Percentiles rank a stretch among this genome's conserved stretches.
Evolutionary conservation across 2,113 vertebrate species (phyloP).

Genomic region (Megaceryle maxima): DNA sequence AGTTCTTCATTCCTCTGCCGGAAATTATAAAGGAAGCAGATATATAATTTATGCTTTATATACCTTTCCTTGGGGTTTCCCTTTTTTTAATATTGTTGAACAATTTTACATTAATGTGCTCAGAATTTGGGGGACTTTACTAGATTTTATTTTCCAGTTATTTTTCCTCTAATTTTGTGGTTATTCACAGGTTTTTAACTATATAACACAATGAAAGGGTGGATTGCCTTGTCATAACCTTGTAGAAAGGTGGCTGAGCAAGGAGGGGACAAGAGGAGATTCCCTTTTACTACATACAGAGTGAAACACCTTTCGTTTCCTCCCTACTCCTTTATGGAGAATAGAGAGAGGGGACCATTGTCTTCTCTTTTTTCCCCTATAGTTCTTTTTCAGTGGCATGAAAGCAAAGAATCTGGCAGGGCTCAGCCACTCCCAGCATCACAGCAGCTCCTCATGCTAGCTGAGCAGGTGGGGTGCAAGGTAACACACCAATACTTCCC

Average conservation of each 20-base stretch:
- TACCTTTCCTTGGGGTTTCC: background rate
- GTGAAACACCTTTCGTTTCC: background rate
- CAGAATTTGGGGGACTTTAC: background rate
- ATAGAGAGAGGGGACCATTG: background rate
- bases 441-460: background rate
- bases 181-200: background rate
- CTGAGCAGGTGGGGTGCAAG: background rate
- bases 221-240: background rate
- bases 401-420: background rate
- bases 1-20: background rate
- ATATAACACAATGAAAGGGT: background rate
- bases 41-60: background rate
- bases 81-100: background rate
- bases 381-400: background rate
- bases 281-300: background rate
- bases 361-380: background rate
- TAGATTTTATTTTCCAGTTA: background rate
- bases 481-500: background rate
- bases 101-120: background rate
- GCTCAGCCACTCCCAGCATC: background rate
- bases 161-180: background rate
- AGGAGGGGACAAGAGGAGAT: background rate
- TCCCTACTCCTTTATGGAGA: background rate
- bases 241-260: background rate
- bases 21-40: background rate